A percentile compares a stretch with the other conserved stretches of the same genome.
phyloP scores from a whole-genome alignment of 2,113 vertebrate genomes.

The Urocitellus parryii region DNA sequence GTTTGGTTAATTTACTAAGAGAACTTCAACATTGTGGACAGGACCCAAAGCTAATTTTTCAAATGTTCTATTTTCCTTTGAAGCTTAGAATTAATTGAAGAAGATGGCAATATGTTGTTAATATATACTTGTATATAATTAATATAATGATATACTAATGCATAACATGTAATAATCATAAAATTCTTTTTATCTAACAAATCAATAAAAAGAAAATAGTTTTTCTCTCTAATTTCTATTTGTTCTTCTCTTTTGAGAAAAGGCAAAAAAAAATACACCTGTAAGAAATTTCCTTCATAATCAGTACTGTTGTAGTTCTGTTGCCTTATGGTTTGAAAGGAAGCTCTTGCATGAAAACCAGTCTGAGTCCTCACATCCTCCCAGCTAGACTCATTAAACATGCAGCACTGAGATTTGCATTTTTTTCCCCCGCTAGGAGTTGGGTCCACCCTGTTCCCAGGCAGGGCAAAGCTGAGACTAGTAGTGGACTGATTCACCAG shows the following conservation, averaged over 20 bases:
- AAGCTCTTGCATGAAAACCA: neutral
- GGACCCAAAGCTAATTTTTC: neutral
- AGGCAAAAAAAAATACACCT: neutral
- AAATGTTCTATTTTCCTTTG: neutral
- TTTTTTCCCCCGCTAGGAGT: neutral
- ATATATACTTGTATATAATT: neutral
- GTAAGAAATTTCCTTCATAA: neutral
- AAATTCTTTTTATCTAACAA: neutral
- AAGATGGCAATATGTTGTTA: neutral
- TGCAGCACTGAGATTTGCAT: neutral
- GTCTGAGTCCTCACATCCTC: neutral
- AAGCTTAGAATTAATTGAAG: slow-evolving; percentile 4
- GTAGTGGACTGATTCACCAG: neutral
- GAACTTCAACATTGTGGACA: neutral
- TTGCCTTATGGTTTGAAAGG: neutral
- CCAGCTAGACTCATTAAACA: neutral
- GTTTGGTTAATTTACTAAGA: neutral
- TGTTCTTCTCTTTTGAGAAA: neutral
- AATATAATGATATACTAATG: neutral
- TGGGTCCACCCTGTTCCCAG: neutral
- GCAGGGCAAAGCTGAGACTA: neutral
- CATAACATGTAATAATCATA: neutral
- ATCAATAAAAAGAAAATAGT: neutral
- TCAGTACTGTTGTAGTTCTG: neutral
- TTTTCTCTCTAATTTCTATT: neutral